phyloP scores from a whole-genome alignment of 2,113 vertebrate species.

The Pelodiscus sinensis region DNA sequence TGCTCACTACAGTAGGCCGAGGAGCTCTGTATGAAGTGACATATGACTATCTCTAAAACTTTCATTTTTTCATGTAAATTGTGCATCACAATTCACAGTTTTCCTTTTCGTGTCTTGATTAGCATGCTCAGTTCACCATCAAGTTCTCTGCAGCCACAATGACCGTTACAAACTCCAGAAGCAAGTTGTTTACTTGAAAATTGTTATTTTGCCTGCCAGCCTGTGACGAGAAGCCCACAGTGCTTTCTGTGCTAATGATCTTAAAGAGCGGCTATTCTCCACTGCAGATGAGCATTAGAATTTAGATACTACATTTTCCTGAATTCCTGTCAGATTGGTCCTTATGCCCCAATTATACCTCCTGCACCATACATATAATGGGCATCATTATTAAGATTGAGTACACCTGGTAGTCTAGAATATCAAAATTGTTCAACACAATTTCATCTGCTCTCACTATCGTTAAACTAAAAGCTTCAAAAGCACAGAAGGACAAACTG shows the following conservation, averaged over 20 bases:
- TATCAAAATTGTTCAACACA: background rate
- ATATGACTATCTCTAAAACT: background rate
- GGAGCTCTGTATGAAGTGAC: background rate
- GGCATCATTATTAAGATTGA: conserved; percentile 54
- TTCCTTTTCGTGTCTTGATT: conserved; percentile 21
- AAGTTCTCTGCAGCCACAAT: conserved; percentile 37
- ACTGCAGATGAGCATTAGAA: background rate
- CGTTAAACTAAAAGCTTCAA: background rate
- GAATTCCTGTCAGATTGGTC: conserved; percentile 22
- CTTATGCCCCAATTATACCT: conserved; percentile 14
- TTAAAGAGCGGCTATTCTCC: conserved; percentile 19
- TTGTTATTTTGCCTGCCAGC: conserved; percentile 32
- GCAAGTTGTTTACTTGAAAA: background rate
- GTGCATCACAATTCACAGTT: background rate
- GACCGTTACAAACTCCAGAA: conserved; percentile 49
- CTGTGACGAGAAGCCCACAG: background rate
- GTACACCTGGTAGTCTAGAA: conserved; percentile 44
- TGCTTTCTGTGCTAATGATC: conserved; percentile 37
- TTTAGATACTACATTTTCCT: background rate
- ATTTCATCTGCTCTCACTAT: background rate
- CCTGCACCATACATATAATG: conserved; percentile 32
- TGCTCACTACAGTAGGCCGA: background rate
- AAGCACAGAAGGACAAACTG: background rate
- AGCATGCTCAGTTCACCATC: conserved; percentile 54
- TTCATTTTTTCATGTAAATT: background rate